phyloP scores from a whole-genome alignment of 2,888 invertebrate species.

The Crioceris asparagi region DNA sequence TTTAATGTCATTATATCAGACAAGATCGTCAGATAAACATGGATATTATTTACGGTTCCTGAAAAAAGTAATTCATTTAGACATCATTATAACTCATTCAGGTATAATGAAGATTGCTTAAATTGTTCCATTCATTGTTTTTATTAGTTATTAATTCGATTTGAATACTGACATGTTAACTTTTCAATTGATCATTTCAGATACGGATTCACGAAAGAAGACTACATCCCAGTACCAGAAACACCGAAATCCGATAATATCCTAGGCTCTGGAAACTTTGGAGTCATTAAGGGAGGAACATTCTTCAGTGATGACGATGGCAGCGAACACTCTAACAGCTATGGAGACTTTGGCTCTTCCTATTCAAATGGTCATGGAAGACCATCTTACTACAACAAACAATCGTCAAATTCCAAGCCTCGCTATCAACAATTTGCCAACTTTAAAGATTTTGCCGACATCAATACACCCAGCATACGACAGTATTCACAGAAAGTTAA shows the following conservation, averaged over 20 bases:
- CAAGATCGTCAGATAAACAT: too few relatives aligned
- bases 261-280: slow-evolving; percentile 76
- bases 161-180: too few relatives aligned
- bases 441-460: slow-evolving; percentile 84
- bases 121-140: too few relatives aligned
- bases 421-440: slow-evolving; percentile 78
- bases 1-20: too few relatives aligned
- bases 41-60: too few relatives aligned
- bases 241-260: slow-evolving; percentile 28
- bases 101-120: too few relatives aligned
- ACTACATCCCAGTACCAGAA: slow-evolving; percentile 2
- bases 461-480: slow-evolving; percentile 69
- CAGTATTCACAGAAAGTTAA: slow-evolving; percentile 77
- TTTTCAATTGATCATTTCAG: too few relatives aligned
- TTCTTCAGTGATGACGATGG: slow-evolving; percentile 69
- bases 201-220: slow-evolving; percentile 6
- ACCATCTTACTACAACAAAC: slow-evolving; percentile 45
- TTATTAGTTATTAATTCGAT: background rate
- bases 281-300: slow-evolving; percentile 76
- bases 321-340: slow-evolving; percentile 45
- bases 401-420: slow-evolving; percentile 49
- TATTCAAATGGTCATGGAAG: slow-evolving; percentile 64
- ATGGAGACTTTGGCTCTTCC: slow-evolving; percentile 36
- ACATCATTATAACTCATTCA: too few relatives aligned
- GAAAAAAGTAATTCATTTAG: too few relatives aligned